A percentile compares a stretch with the other conserved stretches of the same genome.
Conservation (phyloP, 1,140 invertebrate species). For the Brachionus plicatilis region DNA sequence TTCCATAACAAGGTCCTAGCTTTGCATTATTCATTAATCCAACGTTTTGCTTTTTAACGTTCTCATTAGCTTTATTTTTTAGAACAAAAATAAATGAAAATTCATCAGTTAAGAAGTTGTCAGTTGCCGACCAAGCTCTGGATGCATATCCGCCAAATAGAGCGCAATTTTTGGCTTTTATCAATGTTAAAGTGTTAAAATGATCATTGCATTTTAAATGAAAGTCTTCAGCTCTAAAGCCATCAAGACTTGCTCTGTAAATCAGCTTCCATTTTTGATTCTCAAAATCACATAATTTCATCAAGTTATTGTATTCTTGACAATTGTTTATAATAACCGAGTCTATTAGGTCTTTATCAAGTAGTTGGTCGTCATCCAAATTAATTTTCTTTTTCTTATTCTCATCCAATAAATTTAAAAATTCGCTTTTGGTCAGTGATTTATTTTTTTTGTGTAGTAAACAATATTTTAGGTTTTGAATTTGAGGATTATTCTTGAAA, state of each 20-base stretch:
- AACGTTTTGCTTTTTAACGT: background rate
- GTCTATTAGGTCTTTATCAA: background rate
- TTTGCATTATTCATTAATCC: background rate
- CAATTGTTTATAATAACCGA: background rate
- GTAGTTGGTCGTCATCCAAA: background rate
- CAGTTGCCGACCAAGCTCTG: conserved; percentile 30
- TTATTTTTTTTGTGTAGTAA: background rate
- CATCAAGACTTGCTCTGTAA: conserved; percentile 42
- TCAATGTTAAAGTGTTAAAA: conserved; percentile 42
- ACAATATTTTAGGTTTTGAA: background rate
- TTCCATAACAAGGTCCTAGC: background rate
- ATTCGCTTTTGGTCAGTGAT: background rate
- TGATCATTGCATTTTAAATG: conserved; percentile 42
- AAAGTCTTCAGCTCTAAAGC: conserved; percentile 40
- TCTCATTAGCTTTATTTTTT: background rate
- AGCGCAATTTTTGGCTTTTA: conserved; percentile 39
- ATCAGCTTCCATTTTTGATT: conserved; percentile 40
- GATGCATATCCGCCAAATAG: conserved; percentile 43
- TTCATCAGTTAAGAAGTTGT: conserved; percentile 1
- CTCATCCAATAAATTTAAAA: background rate
- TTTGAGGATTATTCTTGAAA: conserved; percentile 14
- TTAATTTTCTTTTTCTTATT: background rate
- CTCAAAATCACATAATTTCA: conserved; percentile 1
- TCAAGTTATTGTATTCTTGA: background rate
- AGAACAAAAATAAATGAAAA: conserved; percentile 42